Base-by-base conservation (phyloP, 2,888 invertebrate genomes). In the Pandemis heparana region DNA sequence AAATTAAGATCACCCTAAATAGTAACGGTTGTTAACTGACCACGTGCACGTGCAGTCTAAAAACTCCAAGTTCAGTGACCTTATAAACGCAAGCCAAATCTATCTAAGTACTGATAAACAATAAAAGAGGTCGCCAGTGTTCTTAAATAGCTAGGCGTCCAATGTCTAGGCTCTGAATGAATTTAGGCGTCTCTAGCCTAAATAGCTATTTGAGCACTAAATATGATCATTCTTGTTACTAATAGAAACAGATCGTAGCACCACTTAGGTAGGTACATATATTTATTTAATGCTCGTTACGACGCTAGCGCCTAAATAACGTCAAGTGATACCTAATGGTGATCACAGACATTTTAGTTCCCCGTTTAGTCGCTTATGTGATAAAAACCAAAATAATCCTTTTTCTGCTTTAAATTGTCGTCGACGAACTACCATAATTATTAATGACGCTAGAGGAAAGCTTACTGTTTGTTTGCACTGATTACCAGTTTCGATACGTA, bases 11-110 rank as follows among this genome's bases (percentile, higher is more conserved):
- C 63, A 46, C 63, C 46, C 23, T 63, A 43, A 63, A 63, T 63
- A 23, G 51, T 51, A 38, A 65, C 51, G 23, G 51, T 65, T 63
- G 23, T 38, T 32, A 60, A 60, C 38, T 23, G 10, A 32, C 60
- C 32, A 60, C 59, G 68, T 60, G 56, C 32, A 60, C 59, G 68
- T 60, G 56, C 68, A n/a, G 16, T 68, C 41, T 68, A 60, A 14
- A 68, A 68, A 43, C 59, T 68, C n/a, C 9, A 60, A 68, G 68
- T 59, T 69, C 69, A 61, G 16, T 61, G 69, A 69, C 69, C 68
- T n/a, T 46, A 32, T 59, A 23, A 32, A 68, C 10, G 46, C 60
- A n/a, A 53, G 18, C 48, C 32, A 18, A 61, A 39, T 39, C 48
- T 65, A 48, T 61, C 7, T 16, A 69, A 32, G 39, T 46, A 43